Base-by-base conservation (phyloP, 2,888 invertebrate genomes). In the Trissonchulus latispiculum region DNA sequence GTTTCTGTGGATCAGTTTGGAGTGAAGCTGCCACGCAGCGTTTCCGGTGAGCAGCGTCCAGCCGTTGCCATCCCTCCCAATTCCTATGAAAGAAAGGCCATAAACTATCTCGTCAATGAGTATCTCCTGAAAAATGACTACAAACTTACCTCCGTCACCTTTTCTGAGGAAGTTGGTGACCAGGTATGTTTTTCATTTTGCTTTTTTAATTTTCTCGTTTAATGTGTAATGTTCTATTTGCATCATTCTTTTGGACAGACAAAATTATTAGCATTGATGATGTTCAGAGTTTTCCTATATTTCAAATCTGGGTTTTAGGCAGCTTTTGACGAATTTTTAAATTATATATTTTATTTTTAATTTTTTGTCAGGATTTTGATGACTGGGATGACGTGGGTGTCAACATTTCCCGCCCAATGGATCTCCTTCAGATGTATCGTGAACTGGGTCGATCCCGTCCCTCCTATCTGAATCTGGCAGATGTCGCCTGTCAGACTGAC, bases 381-480 rank as follows among this genome's bases (percentile, higher is more conserved):
- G 91, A 92, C 82, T 93, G 93, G 93, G 91, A 92, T 83, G 92
- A 92, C 85, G 92, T 93, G 23, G 92, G 93, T 0, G 85, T 93
- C 64, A 92, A 93, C 82, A 90, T 91, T 84, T 88, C 91, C 0
- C 89, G 91, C 78, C 92, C 92, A 35, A 88, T 90, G 0, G 90
- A 90, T 77, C 84, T 93, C 37, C 84, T 91, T 28, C 81, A 82
- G 1, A n/a, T 75, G 28, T 75, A 73, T 62, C 71, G 75, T 18
- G 72, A 71, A 28, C 68, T 68, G n/a, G 3, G 8, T 1, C 61
- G 36, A 15, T 2, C 61, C 29, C 1, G 23, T 48, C 67, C 74
- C n/a, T 48, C 32, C 48, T n/a, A 29, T n/a, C 23, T 23, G 1
- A 18, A 31, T 8, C 29, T 36, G n/a, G 18, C 15, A 23, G 72